phyloP scores from a whole-genome alignment of 1,140 invertebrate species.

The Leptonema lineaticorne region DNA sequence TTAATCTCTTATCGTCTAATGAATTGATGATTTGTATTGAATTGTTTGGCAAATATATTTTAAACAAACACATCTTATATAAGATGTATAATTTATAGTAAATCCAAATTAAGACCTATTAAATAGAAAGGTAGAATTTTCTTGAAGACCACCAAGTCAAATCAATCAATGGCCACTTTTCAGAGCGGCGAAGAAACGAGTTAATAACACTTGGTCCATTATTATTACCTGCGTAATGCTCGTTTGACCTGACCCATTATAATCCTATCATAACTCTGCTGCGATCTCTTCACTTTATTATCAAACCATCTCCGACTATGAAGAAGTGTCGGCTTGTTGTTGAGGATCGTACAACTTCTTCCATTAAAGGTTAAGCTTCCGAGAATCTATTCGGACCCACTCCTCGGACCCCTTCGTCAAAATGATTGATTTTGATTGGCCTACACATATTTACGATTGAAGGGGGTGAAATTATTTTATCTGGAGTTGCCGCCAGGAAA shows the following conservation, averaged over 20 bases:
- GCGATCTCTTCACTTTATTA: conserved; percentile 30
- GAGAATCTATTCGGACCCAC: neutral
- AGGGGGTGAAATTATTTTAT: conserved; percentile 26
- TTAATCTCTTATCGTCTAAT: too few relatives aligned
- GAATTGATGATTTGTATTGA: too few relatives aligned
- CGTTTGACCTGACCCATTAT: conserved; percentile 30
- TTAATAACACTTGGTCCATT: conserved; percentile 16
- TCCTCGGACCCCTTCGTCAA: conserved; percentile 5
- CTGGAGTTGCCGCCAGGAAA: neutral
- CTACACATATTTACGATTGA: conserved; percentile 32
- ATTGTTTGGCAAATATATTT: too few relatives aligned
- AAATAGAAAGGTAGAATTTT: too few relatives aligned
- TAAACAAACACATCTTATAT: too few relatives aligned
- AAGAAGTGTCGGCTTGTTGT: neutral
- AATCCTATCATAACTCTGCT: conserved; percentile 32
- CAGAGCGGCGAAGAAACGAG: neutral
- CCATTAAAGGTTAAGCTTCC: conserved; percentile 26
- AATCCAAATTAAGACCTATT: neutral
- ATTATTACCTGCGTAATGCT: conserved; percentile 29
- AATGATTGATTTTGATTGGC: conserved; percentile 31
- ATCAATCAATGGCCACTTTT: neutral
- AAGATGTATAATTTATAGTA: too few relatives aligned
- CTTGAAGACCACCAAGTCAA: neutral
- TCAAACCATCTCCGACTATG: neutral
- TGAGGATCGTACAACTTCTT: conserved; percentile 28